phyloP scores from a whole-genome alignment of 2,888 invertebrate species.

The Nebria brevicollis region DNA sequence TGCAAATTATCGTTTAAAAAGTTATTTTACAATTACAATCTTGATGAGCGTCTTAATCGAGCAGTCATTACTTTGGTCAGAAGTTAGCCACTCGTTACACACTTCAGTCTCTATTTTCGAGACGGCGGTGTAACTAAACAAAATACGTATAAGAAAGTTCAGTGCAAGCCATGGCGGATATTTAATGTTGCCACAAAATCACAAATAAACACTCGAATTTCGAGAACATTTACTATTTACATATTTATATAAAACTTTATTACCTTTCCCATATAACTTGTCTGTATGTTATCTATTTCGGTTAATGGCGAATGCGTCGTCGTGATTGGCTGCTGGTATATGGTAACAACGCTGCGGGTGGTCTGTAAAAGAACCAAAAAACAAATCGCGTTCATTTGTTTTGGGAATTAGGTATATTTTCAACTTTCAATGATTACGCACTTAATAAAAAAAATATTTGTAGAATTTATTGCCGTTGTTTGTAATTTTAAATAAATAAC shows the following conservation, averaged over 20 bases:
- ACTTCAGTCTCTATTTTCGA: too few species aligned
- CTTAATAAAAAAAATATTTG: slow-evolving; percentile 10
- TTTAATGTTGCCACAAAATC: slow-evolving; percentile 59
- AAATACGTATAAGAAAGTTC: too few species aligned
- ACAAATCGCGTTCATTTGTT: slow-evolving; percentile 38
- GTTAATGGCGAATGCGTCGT: slow-evolving; percentile 47
- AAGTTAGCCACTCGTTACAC: too few species aligned
- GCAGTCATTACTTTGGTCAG: too few species aligned
- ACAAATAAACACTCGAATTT: slow-evolving; percentile 63
- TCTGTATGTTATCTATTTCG: slow-evolving; percentile 59
- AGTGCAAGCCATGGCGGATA: not conserved
- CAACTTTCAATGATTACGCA: slow-evolving; percentile 30
- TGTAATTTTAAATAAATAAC: slow-evolving; percentile 20
- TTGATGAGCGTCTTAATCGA: too few species aligned
- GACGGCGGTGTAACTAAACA: too few species aligned
- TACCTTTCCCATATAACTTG: slow-evolving; percentile 51
- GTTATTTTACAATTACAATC: too few species aligned
- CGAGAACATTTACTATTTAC: slow-evolving; percentile 62
- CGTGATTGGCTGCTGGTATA: slow-evolving; percentile 30
- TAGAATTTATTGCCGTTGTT: slow-evolving; percentile 27
- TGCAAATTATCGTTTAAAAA: too few species aligned
- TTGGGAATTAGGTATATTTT: slow-evolving; percentile 29
- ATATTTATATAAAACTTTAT: slow-evolving; percentile 62
- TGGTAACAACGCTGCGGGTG: slow-evolving; percentile 36
- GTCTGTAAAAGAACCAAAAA: slow-evolving; percentile 39